Conservation (phyloP, 1,140 invertebrate species). For the Anagrus nilaparvatae region DNA sequence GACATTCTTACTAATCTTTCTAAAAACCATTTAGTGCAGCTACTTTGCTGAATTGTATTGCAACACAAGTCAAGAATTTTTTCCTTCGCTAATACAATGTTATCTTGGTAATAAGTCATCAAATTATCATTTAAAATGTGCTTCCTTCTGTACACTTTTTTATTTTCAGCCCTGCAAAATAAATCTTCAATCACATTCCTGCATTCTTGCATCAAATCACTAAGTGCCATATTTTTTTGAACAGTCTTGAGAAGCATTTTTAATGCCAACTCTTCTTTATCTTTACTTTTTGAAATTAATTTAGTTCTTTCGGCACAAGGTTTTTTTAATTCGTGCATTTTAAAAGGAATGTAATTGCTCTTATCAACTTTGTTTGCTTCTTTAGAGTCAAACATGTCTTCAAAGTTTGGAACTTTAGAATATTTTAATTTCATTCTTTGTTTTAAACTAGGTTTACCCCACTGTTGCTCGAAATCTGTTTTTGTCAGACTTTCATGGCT, state of each 20-base stretch:
- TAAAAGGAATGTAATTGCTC: background rate
- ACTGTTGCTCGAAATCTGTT: slow-evolving; percentile 18
- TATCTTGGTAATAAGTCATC: too few relatives aligned
- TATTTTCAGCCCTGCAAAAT: background rate
- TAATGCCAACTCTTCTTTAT: background rate
- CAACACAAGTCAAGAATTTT: slow-evolving; percentile 26
- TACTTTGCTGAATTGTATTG: slow-evolving; percentile 20
- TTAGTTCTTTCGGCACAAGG: slow-evolving; percentile 3
- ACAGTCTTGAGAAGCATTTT: too few relatives aligned
- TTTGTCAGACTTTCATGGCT: slow-evolving; percentile 16
- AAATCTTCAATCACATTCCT: background rate
- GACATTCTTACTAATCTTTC: slow-evolving; percentile 17
- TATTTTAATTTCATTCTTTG: slow-evolving; percentile 18
- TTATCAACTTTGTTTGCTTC: background rate
- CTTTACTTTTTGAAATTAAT: slow-evolving; percentile 1
- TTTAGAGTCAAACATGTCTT: slow-evolving; percentile 10
- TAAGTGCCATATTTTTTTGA: too few relatives aligned
- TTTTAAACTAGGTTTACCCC: slow-evolving; percentile 15
- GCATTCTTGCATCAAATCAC: too few relatives aligned
- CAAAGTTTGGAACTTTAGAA: slow-evolving; percentile 16
- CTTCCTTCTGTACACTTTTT: too few relatives aligned
- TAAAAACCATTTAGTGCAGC: slow-evolving; percentile 18
- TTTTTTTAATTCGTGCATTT: background rate
- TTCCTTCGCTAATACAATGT: slow-evolving; percentile 18
- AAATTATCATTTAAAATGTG: too few relatives aligned